Conservation (phyloP, 2,113 vertebrate genomes). For the cattle (Bos taurus) region ARS-UCD2.0 NC_037329.1:119682501-119683000, state of each 20-base stretch:
- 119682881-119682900: not conserved
- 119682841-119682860: not conserved
- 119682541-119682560: not conserved
- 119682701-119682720: not conserved
- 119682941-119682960: not conserved
- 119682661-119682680: not conserved
- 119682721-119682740: not conserved
- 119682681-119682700: not conserved
- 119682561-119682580: not conserved
- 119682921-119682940: not conserved
- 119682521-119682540: not conserved
- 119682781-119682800: not conserved
- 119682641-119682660: not conserved
- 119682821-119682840: not conserved
- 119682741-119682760: not conserved
- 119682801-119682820: not conserved
- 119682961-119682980: not conserved
- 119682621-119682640: not conserved
- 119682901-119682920: too few relatives aligned
- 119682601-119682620: not conserved
- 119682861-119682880: not conserved
- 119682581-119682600: not conserved
- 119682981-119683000: not conserved
- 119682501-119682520: not conserved
- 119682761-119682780: not conserved